Conservation (phyloP, 2,888 invertebrate species). For the Eumerus sabulonum region DNA sequence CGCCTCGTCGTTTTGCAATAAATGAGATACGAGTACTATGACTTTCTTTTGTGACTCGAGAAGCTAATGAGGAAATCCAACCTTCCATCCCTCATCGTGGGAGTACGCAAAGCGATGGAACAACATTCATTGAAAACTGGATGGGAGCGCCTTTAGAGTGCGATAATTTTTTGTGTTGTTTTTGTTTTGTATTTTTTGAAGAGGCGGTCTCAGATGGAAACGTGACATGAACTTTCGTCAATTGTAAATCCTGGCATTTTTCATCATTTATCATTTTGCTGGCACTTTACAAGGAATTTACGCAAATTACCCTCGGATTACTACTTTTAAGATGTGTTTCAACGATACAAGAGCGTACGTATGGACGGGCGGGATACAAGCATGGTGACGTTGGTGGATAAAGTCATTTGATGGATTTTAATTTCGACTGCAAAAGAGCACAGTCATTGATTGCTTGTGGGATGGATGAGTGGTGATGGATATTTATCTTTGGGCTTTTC, state of each 20-base stretch:
- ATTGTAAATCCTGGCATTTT: slow-evolving; percentile 79
- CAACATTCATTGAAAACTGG: background rate
- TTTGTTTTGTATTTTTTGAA: too few species aligned
- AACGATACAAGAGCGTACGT: slow-evolving; percentile 2
- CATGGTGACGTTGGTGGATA: slow-evolving; percentile 20
- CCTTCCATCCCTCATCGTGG: slow-evolving; percentile 20
- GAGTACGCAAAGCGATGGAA: background rate
- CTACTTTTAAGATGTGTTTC: slow-evolving; percentile 53
- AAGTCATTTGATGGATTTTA: slow-evolving; percentile 49
- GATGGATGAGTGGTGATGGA: slow-evolving; percentile 8
- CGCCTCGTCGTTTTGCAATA: slow-evolving; percentile 15
- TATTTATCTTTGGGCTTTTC: background rate
- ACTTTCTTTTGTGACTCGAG: slow-evolving; percentile 44
- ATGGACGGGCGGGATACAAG: too few species aligned
- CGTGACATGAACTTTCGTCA: slow-evolving; percentile 71
- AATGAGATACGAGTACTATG: slow-evolving; percentile 26
- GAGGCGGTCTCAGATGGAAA: slow-evolving; percentile 65
- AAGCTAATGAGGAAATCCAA: slow-evolving; percentile 52
- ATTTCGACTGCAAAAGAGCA: slow-evolving; percentile 45
- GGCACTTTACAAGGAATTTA: slow-evolving; percentile 61
- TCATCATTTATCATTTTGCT: slow-evolving; percentile 79
- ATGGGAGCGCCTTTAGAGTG: slow-evolving; percentile 43
- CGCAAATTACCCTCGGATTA: slow-evolving; percentile 61
- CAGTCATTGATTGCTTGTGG: slow-evolving; percentile 42
- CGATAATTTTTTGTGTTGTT: slow-evolving; percentile 59